Conservation (phyloP, 2,888 invertebrate genomes). For the Isoperla grammatica region DNA sequence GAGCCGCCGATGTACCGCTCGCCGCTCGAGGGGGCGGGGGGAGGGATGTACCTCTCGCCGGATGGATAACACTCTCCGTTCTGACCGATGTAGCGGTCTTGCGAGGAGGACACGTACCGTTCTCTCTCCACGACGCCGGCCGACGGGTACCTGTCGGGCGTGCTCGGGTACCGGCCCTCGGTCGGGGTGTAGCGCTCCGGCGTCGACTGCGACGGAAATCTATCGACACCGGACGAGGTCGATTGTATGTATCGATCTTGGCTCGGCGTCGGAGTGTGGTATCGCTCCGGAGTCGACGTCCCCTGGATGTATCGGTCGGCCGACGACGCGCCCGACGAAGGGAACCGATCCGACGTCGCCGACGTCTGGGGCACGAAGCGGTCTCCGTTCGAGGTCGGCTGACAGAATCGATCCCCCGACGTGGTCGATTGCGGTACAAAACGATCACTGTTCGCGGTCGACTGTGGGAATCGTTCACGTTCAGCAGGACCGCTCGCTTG, state of each 20-base stretch:
- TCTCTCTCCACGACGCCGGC: not conserved
- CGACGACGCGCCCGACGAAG: not conserved
- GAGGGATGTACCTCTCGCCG: slow-evolving; percentile 25
- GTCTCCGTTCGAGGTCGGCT: slow-evolving; percentile 25
- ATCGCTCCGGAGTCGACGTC: slow-evolving; percentile 4
- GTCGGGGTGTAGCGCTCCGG: slow-evolving; percentile 12
- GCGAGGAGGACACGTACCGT: not conserved
- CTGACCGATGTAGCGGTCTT: not conserved
- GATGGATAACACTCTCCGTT: slow-evolving; percentile 15
- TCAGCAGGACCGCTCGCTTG: slow-evolving; percentile 28
- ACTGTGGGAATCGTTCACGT: not conserved
- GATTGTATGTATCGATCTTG: slow-evolving; percentile 19
- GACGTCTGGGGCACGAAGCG: slow-evolving; percentile 31
- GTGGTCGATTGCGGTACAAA: slow-evolving; percentile 36
- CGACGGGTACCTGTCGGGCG: slow-evolving; percentile 11
- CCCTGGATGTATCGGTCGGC: not conserved
- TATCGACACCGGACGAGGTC: not conserved
- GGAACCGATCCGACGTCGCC: slow-evolving; percentile 6
- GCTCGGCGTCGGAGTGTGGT: slow-evolving; percentile 7
- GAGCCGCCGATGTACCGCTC: slow-evolving; percentile 38
- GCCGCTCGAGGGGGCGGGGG: slow-evolving; percentile 37
- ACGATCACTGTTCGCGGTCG: slow-evolving; percentile 34
- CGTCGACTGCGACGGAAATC: slow-evolving; percentile 21
- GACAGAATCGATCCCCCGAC: slow-evolving; percentile 32
- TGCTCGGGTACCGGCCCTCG: not conserved